Evolutionary conservation across 2,113 vertebrate species (phyloP).

Genomic region (Amphiprion percula): DNA sequence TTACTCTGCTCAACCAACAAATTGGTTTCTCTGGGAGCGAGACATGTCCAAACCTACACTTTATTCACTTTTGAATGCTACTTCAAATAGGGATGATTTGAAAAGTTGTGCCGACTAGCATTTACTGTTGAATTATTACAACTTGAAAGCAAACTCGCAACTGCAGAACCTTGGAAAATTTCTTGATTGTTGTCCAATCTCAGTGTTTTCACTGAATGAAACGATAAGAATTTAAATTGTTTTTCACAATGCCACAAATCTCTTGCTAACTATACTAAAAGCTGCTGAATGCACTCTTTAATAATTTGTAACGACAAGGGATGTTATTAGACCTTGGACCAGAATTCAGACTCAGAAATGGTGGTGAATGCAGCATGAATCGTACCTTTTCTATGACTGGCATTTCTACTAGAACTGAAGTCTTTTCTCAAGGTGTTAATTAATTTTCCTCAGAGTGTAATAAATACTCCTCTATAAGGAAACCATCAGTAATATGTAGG

Average conservation of each 20-base stretch:
- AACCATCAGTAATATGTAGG: background rate
- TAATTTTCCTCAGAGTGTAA: background rate
- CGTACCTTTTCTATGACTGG: background rate
- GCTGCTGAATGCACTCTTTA: conserved; percentile 9
- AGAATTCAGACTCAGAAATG: background rate
- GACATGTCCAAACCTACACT: conserved; percentile 42
- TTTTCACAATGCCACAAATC: background rate
- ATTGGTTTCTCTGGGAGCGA: conserved; percentile 69
- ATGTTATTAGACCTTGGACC: conserved; percentile 21
- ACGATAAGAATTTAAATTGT: background rate
- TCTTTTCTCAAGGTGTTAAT: conserved; percentile 8
- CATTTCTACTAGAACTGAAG: background rate
- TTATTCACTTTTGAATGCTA: conserved; percentile 42
- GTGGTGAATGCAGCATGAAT: conserved; percentile 16
- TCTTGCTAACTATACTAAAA: conserved; percentile 17
- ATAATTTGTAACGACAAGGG: background rate
- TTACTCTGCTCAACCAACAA: conserved; percentile 64
- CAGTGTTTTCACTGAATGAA: background rate
- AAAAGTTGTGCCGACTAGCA: conserved; percentile 32
- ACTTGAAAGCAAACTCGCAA: conserved; percentile 27
- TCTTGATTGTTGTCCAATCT: background rate
- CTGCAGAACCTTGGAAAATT: background rate
- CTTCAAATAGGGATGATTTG: conserved; percentile 40
- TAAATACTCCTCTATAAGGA: conserved; percentile 1
- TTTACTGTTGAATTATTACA: conserved; percentile 36